These are phyloP conservation scores for Phocides pigmalion DNA, from an alignment of 1,140 invertebrate species.

Conservation along the genomic window DNA sequence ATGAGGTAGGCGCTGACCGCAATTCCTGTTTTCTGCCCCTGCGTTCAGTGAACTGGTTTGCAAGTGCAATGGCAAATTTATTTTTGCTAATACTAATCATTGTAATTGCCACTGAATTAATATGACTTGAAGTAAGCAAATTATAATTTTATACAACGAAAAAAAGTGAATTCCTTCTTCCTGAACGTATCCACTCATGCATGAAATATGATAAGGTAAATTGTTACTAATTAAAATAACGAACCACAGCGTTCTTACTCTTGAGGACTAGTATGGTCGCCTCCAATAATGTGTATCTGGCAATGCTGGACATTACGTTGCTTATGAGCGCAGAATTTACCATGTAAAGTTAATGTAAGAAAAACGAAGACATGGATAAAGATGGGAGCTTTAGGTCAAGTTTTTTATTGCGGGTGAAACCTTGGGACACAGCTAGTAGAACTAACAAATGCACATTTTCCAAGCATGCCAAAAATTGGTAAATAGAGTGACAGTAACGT, in stretches of 20 bases:
- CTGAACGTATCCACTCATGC: too few relatives aligned
- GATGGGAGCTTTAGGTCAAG: too few relatives aligned
- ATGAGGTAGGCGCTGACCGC: conserved; percentile 59
- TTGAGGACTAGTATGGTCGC: too few relatives aligned
- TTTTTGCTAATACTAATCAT: conserved; percentile 40
- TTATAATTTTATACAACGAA: not conserved
- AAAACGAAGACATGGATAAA: too few relatives aligned
- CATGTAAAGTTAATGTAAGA: too few relatives aligned
- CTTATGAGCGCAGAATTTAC: too few relatives aligned
- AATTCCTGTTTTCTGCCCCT: conserved; percentile 64
- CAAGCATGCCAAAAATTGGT: conserved; percentile 9
- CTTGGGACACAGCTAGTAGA: not conserved
- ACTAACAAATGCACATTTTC: conserved; percentile 1
- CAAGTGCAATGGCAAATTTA: conserved; percentile 47
- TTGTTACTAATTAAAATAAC: too few relatives aligned
- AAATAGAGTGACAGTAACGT: conserved; percentile 5
- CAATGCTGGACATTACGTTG: too few relatives aligned
- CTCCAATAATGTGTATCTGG: too few relatives aligned
- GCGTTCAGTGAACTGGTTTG: conserved; percentile 57
- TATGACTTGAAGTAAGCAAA: not conserved
- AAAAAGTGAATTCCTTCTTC: not conserved
- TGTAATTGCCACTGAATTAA: conserved; percentile 16
- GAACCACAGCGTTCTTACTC: too few relatives aligned
- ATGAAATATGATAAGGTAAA: too few relatives aligned
- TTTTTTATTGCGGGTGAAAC: too few relatives aligned